Evolutionary conservation across 2,888 invertebrate species (phyloP), one percentile per base, ranked within the genome.

Genomic region (Hemistola chrysoprasaria): DNA sequence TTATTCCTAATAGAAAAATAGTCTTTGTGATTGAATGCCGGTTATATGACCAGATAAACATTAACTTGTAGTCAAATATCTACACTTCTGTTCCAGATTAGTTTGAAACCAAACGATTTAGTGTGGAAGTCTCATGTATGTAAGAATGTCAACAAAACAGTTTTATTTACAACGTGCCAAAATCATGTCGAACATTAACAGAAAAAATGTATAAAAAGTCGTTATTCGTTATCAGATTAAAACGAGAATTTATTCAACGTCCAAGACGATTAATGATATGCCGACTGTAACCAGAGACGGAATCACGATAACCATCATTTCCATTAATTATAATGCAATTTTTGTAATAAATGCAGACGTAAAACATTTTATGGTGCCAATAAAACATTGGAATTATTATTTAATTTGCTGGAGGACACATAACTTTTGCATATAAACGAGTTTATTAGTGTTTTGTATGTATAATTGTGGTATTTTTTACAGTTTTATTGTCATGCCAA

Each of bases 191-290:
- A 16, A 16, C 16, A 16, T 16, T 16, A 16, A 16, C 16, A 16
- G 16, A 16, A 45, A 42, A 47, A 29, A 22, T 30, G 32, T 33
- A 21, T 16, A 11, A 29, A 25, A 11, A 41, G 35, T 47, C 28
- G 47, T 46, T 43, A 44, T 40, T 33, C 4, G 2, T 8, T 24
- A 9, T 5, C 24, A 46, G 48, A 52, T 53, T 40, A 51, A 57
- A 53, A 50, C 46, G 35, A 38, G 26, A 56, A 56, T 58, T 56
- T 54, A 56, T 59, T 51, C 47, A 37, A 47, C 47, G 50, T 52
- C 50, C 50, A 44, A 39, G 40, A 56, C 50, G 53, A 60, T 60
- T 60, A 60, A 60, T 60, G 60, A 56, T 51, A 49, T 28, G 29
- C 47, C 11, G 47, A 48, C 28, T 43, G 50, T 53, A 53, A 58